Conservation (phyloP, 2,113 vertebrate genomes). For the Varanus salvator region DNA sequence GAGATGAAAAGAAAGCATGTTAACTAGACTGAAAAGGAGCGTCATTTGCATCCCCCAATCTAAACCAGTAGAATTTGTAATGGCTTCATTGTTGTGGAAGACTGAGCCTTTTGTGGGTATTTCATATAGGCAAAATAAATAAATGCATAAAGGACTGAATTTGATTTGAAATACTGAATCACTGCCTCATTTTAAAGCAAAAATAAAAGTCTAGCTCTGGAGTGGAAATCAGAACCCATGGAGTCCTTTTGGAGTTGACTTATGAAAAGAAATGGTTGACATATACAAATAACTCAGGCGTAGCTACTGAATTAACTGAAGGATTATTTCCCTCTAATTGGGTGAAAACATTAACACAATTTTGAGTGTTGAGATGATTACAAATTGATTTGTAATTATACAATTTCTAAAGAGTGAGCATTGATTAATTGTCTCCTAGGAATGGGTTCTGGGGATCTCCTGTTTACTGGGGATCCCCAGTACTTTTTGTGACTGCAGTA, state of each 20-base stretch:
- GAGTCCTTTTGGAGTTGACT: background rate
- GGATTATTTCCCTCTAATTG: background rate
- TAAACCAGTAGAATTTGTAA: background rate
- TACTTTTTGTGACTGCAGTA: background rate
- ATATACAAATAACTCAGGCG: background rate
- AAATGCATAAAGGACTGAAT: constrained; percentile 4
- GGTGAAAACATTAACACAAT: constrained; percentile 22
- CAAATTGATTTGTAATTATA: constrained; percentile 43
- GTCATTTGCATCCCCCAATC: background rate
- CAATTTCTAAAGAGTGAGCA: constrained; percentile 1
- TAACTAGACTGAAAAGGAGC: background rate
- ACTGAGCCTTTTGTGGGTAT: background rate
- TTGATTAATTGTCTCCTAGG: constrained; percentile 33
- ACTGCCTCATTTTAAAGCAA: constrained; percentile 27
- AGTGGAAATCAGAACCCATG: constrained; percentile 9
- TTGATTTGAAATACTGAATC: constrained; percentile 25
- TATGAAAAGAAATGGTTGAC: background rate
- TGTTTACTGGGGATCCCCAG: background rate
- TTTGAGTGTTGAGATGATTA: constrained; percentile 39
- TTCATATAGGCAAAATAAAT: background rate
- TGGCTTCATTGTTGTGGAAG: background rate
- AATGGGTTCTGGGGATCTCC: background rate
- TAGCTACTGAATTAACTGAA: constrained; percentile 1
- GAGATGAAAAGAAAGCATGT: background rate
- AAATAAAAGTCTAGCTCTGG: background rate